phyloP scores from a whole-genome alignment of 2,888 invertebrate species.

The Rhagonycha fulva region DNA sequence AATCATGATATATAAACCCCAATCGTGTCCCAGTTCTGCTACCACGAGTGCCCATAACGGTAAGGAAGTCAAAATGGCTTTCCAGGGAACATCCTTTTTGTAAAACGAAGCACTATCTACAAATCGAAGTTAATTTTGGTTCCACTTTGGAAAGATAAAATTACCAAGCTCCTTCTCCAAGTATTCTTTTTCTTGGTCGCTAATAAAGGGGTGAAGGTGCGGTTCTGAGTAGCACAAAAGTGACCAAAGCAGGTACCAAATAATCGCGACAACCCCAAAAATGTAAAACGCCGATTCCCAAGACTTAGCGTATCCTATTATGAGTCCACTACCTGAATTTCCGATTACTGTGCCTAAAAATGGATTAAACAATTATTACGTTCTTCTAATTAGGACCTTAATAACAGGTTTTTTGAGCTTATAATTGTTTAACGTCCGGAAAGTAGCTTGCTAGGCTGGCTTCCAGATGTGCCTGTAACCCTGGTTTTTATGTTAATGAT shows the following conservation, averaged over 20 bases:
- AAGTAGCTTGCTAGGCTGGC: too few relatives aligned
- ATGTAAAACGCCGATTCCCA: constrained; percentile 83
- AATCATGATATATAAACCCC: constrained; percentile 73
- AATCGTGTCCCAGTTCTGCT: constrained; percentile 73
- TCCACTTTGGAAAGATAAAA: not conserved
- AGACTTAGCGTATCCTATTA: constrained; percentile 66
- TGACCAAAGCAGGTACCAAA: constrained; percentile 66
- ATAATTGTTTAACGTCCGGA: too few relatives aligned
- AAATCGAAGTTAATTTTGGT: not conserved
- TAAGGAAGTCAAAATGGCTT: constrained; percentile 67
- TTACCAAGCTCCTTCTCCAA: constrained; percentile 66
- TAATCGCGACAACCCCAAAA: constrained; percentile 72
- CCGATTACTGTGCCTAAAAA: constrained; percentile 33
- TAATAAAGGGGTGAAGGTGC: constrained; percentile 73
- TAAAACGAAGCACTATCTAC: not conserved
- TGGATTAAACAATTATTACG: not conserved
- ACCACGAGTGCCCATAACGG: constrained; percentile 75
- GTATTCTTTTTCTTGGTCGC: constrained; percentile 70
- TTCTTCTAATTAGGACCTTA: too few relatives aligned
- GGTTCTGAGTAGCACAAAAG: constrained; percentile 60
- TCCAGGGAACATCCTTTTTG: constrained; percentile 52
- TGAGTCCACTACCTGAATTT: constrained; percentile 68
- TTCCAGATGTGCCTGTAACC: too few relatives aligned
- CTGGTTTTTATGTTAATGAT: too few relatives aligned
- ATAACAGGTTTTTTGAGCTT: too few relatives aligned